Evolutionary conservation across 2,113 vertebrate genomes (phyloP).

Genomic region (Equus przewalskii): DNA sequence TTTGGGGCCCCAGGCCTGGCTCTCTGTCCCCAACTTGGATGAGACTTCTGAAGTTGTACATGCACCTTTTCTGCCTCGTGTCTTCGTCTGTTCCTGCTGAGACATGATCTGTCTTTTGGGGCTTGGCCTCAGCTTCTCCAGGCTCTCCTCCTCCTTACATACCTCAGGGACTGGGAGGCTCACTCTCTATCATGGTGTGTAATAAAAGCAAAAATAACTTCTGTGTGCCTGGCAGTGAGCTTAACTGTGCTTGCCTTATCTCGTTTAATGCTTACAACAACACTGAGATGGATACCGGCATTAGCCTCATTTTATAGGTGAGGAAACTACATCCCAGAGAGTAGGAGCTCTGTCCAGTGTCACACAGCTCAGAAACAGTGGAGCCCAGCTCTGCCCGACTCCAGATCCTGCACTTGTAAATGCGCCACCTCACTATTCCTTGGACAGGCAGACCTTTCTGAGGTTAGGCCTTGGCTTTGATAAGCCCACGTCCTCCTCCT

Average conservation of each 20-base stretch:
- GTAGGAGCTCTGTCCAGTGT: neutral
- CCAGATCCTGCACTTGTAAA: neutral
- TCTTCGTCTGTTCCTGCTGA: neutral
- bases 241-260: neutral
- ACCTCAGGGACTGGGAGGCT: neutral
- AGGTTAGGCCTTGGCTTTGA: neutral
- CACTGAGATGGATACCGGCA: neutral
- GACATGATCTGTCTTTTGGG: neutral
- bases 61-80: neutral
- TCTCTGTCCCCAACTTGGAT: neutral
- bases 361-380: neutral
- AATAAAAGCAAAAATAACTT: neutral
- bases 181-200: neutral
- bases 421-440: rapidly evolving
- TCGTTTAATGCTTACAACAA: neutral
- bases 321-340: neutral
- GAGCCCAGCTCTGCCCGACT: neutral
- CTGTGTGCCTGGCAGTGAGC: neutral
- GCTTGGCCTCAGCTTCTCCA: neutral
- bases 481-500: neutral
- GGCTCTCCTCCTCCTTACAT: neutral
- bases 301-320: neutral
- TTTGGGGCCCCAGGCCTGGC: no score
- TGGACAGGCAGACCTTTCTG: neutral
- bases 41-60: neutral